A percentile compares a stretch with the other conserved stretches of the same genome.
phyloP scores from a whole-genome alignment of 2,797 vertebrate species.

The Mastacembelus armatus region DNA sequence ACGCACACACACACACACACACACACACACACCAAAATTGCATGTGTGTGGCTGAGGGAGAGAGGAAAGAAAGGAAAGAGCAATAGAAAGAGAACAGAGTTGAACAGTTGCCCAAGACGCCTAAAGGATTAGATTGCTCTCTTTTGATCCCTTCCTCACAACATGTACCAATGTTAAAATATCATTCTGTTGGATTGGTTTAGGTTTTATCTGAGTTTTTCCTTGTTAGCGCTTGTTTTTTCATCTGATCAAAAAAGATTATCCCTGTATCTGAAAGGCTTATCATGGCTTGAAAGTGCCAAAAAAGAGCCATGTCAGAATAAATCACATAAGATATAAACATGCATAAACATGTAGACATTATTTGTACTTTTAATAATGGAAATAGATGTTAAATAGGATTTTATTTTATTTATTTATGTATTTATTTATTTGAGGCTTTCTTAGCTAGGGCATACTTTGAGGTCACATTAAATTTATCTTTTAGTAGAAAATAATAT shows the following conservation, averaged over 20 bases:
- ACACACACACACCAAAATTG: not conserved
- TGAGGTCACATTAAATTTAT: conserved; percentile 42
- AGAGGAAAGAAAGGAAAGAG: conserved; percentile 7
- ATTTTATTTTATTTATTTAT: too few species aligned
- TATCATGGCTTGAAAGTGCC: conserved; percentile 68
- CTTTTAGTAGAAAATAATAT: not conserved
- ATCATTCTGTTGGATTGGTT: conserved; percentile 62
- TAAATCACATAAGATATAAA: conserved; percentile 76
- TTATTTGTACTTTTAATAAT: conserved; percentile 54
- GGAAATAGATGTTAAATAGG: conserved; percentile 71
- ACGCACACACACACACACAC: not conserved
- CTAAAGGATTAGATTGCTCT: conserved; percentile 74
- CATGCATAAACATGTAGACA: conserved; percentile 75
- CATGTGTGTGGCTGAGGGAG: conserved; percentile 3
- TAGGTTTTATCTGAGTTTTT: conserved; percentile 67
- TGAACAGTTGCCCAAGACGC: conserved; percentile 68
- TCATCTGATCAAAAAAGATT: conserved; percentile 66
- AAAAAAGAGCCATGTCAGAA: conserved; percentile 74
- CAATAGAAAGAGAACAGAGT: conserved; percentile 44
- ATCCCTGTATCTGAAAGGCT: conserved; percentile 72
- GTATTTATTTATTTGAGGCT: too few species aligned
- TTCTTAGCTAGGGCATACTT: conserved; percentile 22
- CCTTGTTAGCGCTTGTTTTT: conserved; percentile 54
- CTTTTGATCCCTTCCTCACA: conserved; percentile 70
- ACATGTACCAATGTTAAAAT: conserved; percentile 69